Evolutionary conservation across 2,797 vertebrate genomes (phyloP), one percentile per base, ranked within the genome.

Genomic region (Percopsis omiscomaycus): DNA sequence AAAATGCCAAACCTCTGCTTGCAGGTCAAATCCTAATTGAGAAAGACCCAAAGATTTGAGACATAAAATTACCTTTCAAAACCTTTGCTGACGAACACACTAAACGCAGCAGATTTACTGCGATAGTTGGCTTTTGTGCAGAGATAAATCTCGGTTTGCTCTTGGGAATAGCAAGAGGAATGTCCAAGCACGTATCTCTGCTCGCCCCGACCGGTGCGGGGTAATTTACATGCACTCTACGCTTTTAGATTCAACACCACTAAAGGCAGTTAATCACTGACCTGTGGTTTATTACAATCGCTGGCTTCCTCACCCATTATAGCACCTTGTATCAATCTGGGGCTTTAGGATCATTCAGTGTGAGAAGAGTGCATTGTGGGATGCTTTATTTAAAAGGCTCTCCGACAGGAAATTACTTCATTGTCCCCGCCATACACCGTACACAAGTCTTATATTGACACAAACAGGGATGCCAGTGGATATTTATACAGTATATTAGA

Each of bases 191-290:
- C 30, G 60, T 58, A 3, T 49, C 22, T 2, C 52, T 54, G 9
- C 28, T 54, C 14, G 12, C 28, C 52, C 4, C 14, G 28, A 30
- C 28, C 2, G 5, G 52, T 28, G 28, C 4, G 28, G 14, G 13
- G 52, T 30, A 30, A 54, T 54, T 54, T 30, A 54, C 52, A 54
- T 54, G 52, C 52, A 30, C 52, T 4, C 28, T 30, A 29, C 52
- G 13, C 27, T 29, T 42, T 28, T 3, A 2, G 52, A 55, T 55
- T 53, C 61, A 27, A 22, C 48, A 29, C 2, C 30, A 57, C 51
- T 1, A 27, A 56, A 68, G 57, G 63, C 59, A 4, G 22, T 83
- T 68, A 44, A 71, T 74, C 69, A 74, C 51, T 73, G 73, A 73
- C 73, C 80, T 56, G 60, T 2, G 52, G 60, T 30, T 49, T 55